Conservation (phyloP, 2,888 invertebrate genomes). For the Drosophila cracens region DNA sequence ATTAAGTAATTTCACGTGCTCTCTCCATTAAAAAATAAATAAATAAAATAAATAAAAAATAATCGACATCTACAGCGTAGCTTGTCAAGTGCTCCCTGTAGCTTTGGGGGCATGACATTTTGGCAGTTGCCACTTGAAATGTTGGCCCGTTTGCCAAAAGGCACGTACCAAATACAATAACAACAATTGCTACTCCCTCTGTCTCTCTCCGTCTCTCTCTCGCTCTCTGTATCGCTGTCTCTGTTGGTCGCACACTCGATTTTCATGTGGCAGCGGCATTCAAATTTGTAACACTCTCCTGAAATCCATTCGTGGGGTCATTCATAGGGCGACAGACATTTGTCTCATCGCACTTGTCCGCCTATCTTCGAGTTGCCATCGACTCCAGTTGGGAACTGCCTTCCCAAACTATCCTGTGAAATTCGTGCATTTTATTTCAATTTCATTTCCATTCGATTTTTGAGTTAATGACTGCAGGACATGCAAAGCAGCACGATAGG, state of each 20-base stretch:
- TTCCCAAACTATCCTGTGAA: slow-evolving; percentile 40
- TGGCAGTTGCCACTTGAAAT: slow-evolving; percentile 68
- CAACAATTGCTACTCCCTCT: slow-evolving; percentile 27
- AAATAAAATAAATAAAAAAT: background rate
- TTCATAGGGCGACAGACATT: slow-evolving; percentile 50
- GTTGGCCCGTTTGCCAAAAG: slow-evolving; percentile 63
- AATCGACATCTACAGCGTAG: background rate
- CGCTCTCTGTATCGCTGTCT: background rate
- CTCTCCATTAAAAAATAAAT: slow-evolving; percentile 5
- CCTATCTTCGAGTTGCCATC: slow-evolving; percentile 24
- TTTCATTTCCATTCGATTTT: slow-evolving; percentile 77
- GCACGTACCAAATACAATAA: slow-evolving; percentile 58
- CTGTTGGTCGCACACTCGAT: slow-evolving; percentile 6
- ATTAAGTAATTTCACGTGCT: slow-evolving; percentile 54
- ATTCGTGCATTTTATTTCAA: slow-evolving; percentile 81
- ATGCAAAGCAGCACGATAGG: slow-evolving; percentile 76
- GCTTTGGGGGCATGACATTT: slow-evolving; percentile 41
- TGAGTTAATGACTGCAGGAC: slow-evolving; percentile 81
- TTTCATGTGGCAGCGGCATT: slow-evolving; percentile 53
- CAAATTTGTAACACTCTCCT: slow-evolving; percentile 69
- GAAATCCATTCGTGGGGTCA: slow-evolving; percentile 53
- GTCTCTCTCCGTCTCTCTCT: background rate
- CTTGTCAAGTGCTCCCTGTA: slow-evolving; percentile 13
- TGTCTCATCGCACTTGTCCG: slow-evolving; percentile 41
- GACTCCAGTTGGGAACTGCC: slow-evolving; percentile 9